Evolutionary conservation across 1,140 invertebrate species (phyloP).

Genomic region (Augochlora pura): DNA sequence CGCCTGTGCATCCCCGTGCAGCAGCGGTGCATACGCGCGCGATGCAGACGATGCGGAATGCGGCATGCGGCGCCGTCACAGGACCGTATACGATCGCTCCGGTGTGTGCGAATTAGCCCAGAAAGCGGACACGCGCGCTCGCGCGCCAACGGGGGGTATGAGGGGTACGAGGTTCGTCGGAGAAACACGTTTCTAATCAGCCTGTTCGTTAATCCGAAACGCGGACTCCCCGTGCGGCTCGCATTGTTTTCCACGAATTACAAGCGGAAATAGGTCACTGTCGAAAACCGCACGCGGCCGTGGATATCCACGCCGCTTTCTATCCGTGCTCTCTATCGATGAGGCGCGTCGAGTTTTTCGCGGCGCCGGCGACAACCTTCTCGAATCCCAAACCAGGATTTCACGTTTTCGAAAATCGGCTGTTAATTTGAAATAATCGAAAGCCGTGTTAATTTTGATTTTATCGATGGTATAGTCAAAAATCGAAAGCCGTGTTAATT

Average conservation of each 20-base stretch:
- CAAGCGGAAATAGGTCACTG: conserved; percentile 12
- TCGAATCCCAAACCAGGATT: no score
- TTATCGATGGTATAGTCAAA: no score
- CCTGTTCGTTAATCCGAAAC: conserved; percentile 56
- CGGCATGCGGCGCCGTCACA: conserved; percentile 61
- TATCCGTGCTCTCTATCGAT: neutral
- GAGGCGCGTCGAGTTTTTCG: no score
- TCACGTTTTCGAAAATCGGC: no score
- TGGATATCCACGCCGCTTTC: neutral
- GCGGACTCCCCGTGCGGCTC: conserved; percentile 8
- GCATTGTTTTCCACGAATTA: conserved; percentile 36
- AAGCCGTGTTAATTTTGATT: no score
- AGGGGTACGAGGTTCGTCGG: no score
- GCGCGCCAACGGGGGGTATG: neutral
- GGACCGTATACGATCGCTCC: conserved; percentile 49
- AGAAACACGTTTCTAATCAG: conserved; percentile 54
- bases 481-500: no score
- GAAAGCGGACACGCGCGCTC: neutral
- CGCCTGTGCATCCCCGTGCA: conserved; percentile 50
- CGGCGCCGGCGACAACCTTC: no score
- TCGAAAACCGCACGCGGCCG: no score
- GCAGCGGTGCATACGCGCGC: conserved; percentile 55
- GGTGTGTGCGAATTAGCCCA: conserved; percentile 44
- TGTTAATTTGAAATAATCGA: no score
- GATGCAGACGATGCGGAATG: conserved; percentile 66